Conservation (phyloP, 1,140 invertebrate species). For the Stenopsyche tienmushanensis region DNA sequence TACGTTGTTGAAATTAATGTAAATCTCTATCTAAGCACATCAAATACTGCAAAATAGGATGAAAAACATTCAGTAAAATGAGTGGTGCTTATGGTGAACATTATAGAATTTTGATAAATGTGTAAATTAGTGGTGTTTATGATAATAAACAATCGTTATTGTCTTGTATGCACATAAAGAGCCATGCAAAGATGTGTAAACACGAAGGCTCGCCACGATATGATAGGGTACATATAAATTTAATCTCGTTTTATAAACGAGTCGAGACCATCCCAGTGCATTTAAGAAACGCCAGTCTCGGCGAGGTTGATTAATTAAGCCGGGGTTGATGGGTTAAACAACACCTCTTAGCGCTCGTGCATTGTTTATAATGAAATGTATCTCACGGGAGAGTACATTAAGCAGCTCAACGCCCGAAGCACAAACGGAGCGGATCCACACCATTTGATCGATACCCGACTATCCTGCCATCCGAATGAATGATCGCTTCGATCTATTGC, state of each 20-base stretch:
- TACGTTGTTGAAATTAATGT: too few species aligned
- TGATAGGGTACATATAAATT: slow-evolving; percentile 15
- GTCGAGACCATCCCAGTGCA: slow-evolving; percentile 10
- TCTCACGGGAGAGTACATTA: slow-evolving; percentile 27
- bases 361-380: slow-evolving; percentile 41
- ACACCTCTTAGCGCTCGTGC: slow-evolving; percentile 41
- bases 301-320: slow-evolving; percentile 57
- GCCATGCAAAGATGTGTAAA: too few species aligned
- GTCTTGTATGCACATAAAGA: too few species aligned
- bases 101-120: too few species aligned
- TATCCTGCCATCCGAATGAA: not conserved
- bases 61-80: too few species aligned
- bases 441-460: too few species aligned
- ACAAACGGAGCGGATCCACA: not conserved
- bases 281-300: slow-evolving; percentile 16
- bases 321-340: slow-evolving; percentile 40
- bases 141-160: too few species aligned
- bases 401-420: not conserved
- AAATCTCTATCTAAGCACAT: too few species aligned
- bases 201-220: too few species aligned
- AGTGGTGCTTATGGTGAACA: too few species aligned
- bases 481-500: not conserved
- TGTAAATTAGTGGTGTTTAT: too few species aligned
- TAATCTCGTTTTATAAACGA: slow-evolving; percentile 35
- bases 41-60: too few species aligned